Percentiles rank a stretch among this genome's conserved stretches.
Evolutionary conservation across 2,888 invertebrate genomes (phyloP).

Genomic region (Miltochrista miniata): DNA sequence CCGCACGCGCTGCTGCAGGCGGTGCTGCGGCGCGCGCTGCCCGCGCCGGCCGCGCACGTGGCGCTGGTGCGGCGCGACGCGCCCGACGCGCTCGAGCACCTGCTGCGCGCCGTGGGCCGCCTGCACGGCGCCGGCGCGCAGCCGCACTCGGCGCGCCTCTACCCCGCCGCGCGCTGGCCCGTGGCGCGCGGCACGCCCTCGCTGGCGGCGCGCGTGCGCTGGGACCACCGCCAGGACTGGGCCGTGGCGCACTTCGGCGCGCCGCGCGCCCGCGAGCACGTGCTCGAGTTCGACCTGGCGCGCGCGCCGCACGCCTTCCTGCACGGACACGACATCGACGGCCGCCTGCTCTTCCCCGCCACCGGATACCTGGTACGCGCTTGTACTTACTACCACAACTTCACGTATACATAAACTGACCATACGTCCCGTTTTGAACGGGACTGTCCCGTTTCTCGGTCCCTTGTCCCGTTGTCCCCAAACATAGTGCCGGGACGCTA

Average conservation of each 20-base stretch:
- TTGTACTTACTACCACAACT: too few relatives aligned
- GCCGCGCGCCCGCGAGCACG: slow-evolving; percentile 88
- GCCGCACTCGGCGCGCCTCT: slow-evolving; percentile 87
- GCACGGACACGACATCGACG: slow-evolving; percentile 95
- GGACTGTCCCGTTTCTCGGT: too few relatives aligned
- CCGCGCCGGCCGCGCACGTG: slow-evolving; percentile 88
- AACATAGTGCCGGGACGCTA: too few relatives aligned
- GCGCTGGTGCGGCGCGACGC: slow-evolving; percentile 94
- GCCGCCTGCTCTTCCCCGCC: slow-evolving; percentile 96
- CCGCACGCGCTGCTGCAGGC: slow-evolving; percentile 98
- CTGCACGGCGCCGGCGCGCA: slow-evolving; percentile 91
- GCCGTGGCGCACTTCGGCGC: slow-evolving; percentile 90
- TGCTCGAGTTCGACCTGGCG: slow-evolving; percentile 90
- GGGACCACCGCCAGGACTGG: slow-evolving; percentile 98
- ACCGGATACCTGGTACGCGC: slow-evolving; percentile 94
- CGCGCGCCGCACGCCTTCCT: slow-evolving; percentile 90
- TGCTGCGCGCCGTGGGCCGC: slow-evolving; percentile 90
- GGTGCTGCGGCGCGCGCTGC: slow-evolving; percentile 93
- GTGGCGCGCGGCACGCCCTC: slow-evolving; percentile 96
- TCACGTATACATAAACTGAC: too few relatives aligned
- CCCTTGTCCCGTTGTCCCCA: too few relatives aligned
- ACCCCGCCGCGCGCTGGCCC: slow-evolving; percentile 91
- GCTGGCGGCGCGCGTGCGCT: slow-evolving; percentile 92
- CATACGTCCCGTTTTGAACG: too few relatives aligned
- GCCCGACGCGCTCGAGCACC: slow-evolving; percentile 88